phyloP scores from a whole-genome alignment of 2,888 invertebrate genomes.

The Chirona hameri region DNA sequence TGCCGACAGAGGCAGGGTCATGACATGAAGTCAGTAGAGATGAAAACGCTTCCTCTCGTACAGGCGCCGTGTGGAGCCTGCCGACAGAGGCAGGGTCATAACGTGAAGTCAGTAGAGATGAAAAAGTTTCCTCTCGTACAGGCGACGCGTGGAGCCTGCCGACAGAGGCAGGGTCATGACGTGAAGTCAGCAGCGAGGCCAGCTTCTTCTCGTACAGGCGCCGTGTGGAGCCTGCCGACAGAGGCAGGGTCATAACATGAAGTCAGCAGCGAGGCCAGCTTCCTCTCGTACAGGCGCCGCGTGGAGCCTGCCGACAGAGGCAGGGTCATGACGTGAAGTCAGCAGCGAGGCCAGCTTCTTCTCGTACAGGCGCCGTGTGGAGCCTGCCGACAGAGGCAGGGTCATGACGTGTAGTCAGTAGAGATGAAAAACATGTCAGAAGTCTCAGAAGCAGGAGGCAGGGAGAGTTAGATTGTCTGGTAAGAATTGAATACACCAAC shows the following conservation, averaged over 20 bases:
- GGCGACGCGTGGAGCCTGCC: background rate
- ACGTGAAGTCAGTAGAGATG: background rate
- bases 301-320: background rate
- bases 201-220: background rate
- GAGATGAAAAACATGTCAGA: background rate
- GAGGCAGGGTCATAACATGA: background rate
- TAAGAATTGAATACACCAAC: background rate
- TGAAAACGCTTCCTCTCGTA: background rate
- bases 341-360: background rate
- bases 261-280: background rate
- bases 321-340: background rate
- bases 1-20: background rate
- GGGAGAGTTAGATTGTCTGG: background rate
- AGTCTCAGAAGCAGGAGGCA: background rate
- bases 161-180: background rate
- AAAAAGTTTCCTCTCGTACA: background rate
- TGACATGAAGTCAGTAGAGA: background rate
- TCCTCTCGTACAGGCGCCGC: background rate
- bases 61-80: slow-evolving; percentile 4
- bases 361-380: slow-evolving; percentile 1
- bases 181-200: background rate
- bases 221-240: background rate
- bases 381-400: background rate
- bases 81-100: background rate
- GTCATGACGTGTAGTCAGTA: background rate